phyloP scores from a whole-genome alignment of 1,140 invertebrate species.

The Andrena cerasifolii region DNA sequence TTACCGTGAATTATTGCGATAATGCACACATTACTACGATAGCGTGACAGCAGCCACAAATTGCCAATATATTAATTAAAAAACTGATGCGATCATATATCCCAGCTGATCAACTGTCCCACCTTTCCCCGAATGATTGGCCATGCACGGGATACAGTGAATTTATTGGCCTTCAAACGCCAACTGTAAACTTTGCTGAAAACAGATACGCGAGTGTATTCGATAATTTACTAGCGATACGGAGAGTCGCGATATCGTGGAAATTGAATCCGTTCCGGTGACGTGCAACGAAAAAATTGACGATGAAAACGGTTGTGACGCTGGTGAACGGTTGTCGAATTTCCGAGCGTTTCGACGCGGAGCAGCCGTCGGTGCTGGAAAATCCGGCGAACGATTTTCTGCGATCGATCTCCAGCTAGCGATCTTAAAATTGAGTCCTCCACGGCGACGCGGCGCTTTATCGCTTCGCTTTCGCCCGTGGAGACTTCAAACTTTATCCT shows the following conservation, averaged over 20 bases:
- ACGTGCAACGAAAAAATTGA: background rate
- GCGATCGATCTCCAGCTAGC: conserved; percentile 9
- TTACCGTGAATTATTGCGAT: too few relatives aligned
- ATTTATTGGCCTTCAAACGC: conserved; percentile 47
- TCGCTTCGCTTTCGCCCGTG: background rate
- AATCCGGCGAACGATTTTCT: conserved; percentile 1
- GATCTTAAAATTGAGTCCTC: conserved; percentile 12
- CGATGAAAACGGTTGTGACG: background rate
- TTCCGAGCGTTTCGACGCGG: background rate
- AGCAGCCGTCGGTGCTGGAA: background rate
- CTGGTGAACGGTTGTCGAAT: conserved; percentile 7
- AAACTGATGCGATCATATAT: too few relatives aligned
- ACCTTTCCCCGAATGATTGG: too few relatives aligned
- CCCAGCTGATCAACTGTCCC: too few relatives aligned
- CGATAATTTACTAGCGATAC: conserved; percentile 43
- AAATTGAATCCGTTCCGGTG: conserved; percentile 11
- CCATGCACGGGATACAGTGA: conserved; percentile 23
- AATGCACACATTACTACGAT: too few relatives aligned
- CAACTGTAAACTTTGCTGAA: conserved; percentile 22
- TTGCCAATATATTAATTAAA: too few relatives aligned
- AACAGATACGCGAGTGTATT: conserved; percentile 2
- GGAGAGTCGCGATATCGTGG: background rate
- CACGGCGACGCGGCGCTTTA: background rate
- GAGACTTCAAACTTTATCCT: conserved; percentile 18
- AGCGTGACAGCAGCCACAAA: too few relatives aligned